A percentile compares a stretch with the other conserved stretches of the same genome.
Conservation (phyloP, 2,797 vertebrate species). For the Philypnodon macrostomus region DNA sequence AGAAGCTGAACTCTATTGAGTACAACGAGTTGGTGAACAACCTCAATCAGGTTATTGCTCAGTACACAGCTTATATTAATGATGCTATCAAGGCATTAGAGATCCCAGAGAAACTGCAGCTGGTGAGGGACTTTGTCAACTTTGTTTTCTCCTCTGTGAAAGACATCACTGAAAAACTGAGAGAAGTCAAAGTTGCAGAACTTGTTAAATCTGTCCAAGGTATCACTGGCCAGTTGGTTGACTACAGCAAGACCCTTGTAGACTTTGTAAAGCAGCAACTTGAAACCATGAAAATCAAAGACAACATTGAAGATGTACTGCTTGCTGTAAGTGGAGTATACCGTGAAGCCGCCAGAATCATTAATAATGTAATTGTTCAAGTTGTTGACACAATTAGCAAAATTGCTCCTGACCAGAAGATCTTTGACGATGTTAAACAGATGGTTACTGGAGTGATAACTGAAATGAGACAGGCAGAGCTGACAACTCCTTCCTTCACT, state of each 20-base stretch:
- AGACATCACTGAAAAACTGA: conserved; percentile 68
- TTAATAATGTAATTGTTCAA: conserved; percentile 54
- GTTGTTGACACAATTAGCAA: conserved; percentile 17
- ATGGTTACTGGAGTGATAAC: conserved; percentile 52
- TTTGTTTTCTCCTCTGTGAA: conserved; percentile 55
- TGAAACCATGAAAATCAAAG: conserved; percentile 73
- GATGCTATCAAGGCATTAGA: conserved; percentile 77
- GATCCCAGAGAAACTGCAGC: conserved; percentile 83
- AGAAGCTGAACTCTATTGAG: conserved; percentile 77
- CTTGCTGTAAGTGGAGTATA: conserved; percentile 62
- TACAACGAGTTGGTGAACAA: conserved; percentile 82
- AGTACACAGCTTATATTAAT: conserved; percentile 72
- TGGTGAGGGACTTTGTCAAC: conserved; percentile 67
- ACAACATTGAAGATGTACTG: conserved; percentile 61
- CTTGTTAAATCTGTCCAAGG: conserved; percentile 74
- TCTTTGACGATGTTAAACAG: conserved; percentile 27
- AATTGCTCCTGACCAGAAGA: conserved; percentile 62
- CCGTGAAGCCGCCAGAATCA: conserved; percentile 25
- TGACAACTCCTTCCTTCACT: conserved; percentile 79
- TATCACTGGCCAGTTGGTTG: conserved; percentile 63
- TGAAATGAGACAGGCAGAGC: conserved; percentile 76
- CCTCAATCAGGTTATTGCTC: conserved; percentile 72
- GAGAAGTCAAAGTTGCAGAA: conserved; percentile 74
- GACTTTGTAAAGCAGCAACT: conserved; percentile 75
- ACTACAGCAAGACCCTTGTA: conserved; percentile 64